These are phyloP conservation scores for Prinia subflava DNA, from an alignment of 2,113 vertebrate genomes.

Conservation along the genomic window DNA sequence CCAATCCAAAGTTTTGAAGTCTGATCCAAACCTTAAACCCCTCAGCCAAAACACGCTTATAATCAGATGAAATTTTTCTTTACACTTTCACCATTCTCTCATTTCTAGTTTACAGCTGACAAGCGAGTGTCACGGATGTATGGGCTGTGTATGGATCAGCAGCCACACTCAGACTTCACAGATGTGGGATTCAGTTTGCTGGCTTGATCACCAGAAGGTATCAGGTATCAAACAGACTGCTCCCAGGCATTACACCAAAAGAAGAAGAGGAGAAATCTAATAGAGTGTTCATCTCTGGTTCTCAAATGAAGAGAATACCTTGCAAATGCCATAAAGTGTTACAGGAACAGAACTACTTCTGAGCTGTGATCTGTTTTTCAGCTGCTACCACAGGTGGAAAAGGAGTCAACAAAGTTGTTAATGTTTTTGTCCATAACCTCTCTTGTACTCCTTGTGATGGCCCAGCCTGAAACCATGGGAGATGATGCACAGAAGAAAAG, in stretches of 20 bases:
- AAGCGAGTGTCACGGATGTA: neutral
- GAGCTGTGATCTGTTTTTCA: constrained; percentile 50
- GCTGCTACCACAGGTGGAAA: neutral
- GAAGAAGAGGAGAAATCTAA: constrained; percentile 33
- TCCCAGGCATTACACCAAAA: constrained; percentile 17
- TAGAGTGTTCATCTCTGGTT: constrained; percentile 28
- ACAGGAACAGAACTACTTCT: constrained; percentile 27
- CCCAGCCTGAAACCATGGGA: neutral
- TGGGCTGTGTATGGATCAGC: neutral
- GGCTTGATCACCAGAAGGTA: constrained; percentile 16
- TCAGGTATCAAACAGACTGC: neutral
- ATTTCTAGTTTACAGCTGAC: constrained; percentile 9
- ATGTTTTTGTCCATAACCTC: neutral
- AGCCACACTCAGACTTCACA: neutral
- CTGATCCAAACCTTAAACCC: constrained; percentile 6
- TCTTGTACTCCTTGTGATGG: neutral
- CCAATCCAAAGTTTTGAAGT: constrained; percentile 4
- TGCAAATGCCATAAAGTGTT: constrained; percentile 4
- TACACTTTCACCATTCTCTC: neutral
- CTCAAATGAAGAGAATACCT: constrained; percentile 43
- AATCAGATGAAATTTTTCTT: neutral
- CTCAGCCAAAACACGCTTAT: neutral
- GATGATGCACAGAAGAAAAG: neutral
- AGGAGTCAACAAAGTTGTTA: neutral
- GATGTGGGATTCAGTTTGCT: neutral